Evolutionary conservation across 1,140 invertebrate genomes (phyloP), one percentile per base, ranked within the genome.

Genomic region (Venturia canescens): DNA sequence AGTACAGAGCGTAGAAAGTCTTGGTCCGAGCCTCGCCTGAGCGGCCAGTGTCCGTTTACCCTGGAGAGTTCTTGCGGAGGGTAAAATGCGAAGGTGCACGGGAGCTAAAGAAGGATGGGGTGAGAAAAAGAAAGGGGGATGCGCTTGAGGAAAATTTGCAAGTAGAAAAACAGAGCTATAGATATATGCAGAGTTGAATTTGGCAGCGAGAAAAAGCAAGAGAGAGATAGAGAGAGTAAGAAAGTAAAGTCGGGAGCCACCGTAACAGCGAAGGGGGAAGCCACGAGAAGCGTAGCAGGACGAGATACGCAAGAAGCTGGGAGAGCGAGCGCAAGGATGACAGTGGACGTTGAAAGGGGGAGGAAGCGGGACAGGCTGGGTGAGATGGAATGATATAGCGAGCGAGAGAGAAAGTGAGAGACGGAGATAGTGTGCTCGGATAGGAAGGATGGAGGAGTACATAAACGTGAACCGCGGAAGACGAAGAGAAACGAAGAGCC

Each of bases 1-100:
- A 53, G 50, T 15, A 44, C 50, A 53, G 50, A 53, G 6, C 16
- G 50, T 5, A 53, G 60, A 23, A 23, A 63, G 60, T 63, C 60
- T 63, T 63, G 60, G 60, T 23, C 23, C 9, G 23, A 63, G 60
- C 60, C 60, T 63, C 78, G 63, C 82, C 60, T 63, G 60, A 63
- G 71, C 75, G 83, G 81, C 71, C 84, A 83, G 71, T 48, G 70
- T 72, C 70, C 70, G 38, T 72, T 44, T 72, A 72, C 70, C 70
- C 70, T 72, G 13, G 70, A 38, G 70, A 72, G 31, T 48, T 72
- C 70, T 72, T n/a, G 80, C 78, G 82, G 77, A 66, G 79, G 71
- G 70, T 75, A 66, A 79, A 34, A 70, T 23, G 60, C 60, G 23
- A 9, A 63, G 60, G 23, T 23, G 27, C 60, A 63, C 60, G 60